phyloP scores from a whole-genome alignment of 2,797 vertebrate genomes.

The Todus mexicanus region DNA sequence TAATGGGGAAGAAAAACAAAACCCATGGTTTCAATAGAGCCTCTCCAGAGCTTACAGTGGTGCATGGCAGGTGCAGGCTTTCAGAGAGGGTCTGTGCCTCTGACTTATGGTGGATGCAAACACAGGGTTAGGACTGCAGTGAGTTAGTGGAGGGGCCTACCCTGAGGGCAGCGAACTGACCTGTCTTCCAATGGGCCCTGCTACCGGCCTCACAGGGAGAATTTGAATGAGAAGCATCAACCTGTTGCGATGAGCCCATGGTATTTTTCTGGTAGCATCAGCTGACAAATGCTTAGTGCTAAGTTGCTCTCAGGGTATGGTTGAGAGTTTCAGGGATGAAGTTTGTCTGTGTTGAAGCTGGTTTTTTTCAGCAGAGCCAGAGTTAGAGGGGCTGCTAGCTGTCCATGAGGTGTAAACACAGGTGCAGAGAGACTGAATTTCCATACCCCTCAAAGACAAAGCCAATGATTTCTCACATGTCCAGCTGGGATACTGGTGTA shows the following conservation, averaged over 20 bases:
- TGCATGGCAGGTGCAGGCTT: neutral
- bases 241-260: fast-evolving
- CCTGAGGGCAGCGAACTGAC: neutral
- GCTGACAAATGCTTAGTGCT: neutral
- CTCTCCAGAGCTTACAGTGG: neutral
- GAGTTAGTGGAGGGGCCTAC: too few relatives aligned
- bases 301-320: neutral
- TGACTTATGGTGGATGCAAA: neutral
- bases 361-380: neutral
- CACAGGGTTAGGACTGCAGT: neutral
- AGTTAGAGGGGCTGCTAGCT: neutral
- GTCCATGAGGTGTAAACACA: neutral
- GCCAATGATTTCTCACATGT: neutral
- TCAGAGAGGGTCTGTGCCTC: neutral
- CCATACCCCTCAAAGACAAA: neutral
- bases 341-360: neutral
- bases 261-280: neutral
- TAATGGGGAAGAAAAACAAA: neutral
- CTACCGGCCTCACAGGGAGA: neutral
- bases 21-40: neutral
- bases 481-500: neutral
- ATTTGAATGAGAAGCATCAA: neutral
- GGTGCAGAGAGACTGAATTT: neutral
- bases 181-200: neutral
- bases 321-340: neutral